Percentiles rank a stretch among this genome's conserved stretches.
Conservation (phyloP, 1,140 invertebrate species). For the Bicyclus anynana region DNA sequence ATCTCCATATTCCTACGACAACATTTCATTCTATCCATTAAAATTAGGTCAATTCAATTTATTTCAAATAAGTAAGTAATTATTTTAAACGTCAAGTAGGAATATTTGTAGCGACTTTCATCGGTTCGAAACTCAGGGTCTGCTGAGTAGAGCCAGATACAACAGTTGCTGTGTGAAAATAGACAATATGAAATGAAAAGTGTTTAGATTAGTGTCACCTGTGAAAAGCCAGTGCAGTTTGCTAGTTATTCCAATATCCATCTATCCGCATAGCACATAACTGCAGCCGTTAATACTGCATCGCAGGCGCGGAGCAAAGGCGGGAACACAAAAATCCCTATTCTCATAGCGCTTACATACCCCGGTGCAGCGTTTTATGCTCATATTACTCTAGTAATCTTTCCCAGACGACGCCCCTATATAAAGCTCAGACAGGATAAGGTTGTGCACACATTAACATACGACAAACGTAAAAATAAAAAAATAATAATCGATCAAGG, state of each 20-base stretch:
- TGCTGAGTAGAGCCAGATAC: no score
- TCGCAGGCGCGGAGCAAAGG: background rate
- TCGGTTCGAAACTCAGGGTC: no score
- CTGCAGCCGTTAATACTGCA: background rate
- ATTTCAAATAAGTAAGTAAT: no score
- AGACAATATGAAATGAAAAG: no score
- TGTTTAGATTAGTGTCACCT: no score
- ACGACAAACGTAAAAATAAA: background rate
- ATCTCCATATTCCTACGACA: no score
- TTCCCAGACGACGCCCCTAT: conserved; percentile 17
- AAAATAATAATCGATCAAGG: background rate
- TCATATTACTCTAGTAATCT: conserved; percentile 28
- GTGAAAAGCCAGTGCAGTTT: background rate
- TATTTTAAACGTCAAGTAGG: no score
- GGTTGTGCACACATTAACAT: background rate
- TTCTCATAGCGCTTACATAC: conserved; percentile 19
- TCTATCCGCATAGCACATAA: background rate
- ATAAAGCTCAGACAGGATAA: conserved; percentile 22
- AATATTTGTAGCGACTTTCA: no score
- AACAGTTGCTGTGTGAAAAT: no score
- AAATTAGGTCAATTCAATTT: no score
- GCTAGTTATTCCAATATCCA: conserved; percentile 4
- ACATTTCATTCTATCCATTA: no score
- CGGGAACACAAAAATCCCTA: conserved; percentile 10
- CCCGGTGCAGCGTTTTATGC: conserved; percentile 17